phyloP scores from a whole-genome alignment of 2,888 invertebrate genomes.

The Troides aeacus region DNA sequence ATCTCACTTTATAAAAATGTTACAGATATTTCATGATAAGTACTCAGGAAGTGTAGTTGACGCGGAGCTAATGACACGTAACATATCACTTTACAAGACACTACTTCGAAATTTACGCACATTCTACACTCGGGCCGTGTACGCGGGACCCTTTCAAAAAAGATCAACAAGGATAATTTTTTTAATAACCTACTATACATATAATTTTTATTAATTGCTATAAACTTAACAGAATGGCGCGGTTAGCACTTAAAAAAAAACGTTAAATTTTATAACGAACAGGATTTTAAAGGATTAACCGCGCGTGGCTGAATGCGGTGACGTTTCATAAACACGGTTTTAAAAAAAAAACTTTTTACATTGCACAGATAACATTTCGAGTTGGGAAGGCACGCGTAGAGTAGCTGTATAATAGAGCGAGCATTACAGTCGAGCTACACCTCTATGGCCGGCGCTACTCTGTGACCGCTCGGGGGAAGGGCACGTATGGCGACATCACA shows the following conservation, averaged over 20 bases:
- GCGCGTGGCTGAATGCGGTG: background rate
- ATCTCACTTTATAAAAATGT: too few relatives aligned
- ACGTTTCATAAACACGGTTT: background rate
- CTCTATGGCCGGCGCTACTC: too few relatives aligned
- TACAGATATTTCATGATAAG: too few relatives aligned
- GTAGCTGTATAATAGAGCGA: background rate
- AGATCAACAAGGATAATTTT: background rate
- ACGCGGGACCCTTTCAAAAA: too few relatives aligned
- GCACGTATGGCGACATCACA: too few relatives aligned
- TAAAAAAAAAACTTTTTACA: background rate
- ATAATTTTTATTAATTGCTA: background rate
- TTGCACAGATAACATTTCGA: background rate
- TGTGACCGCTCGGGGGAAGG: too few relatives aligned
- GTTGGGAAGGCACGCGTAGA: background rate
- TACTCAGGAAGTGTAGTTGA: too few relatives aligned
- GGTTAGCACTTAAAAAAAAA: background rate
- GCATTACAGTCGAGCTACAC: background rate
- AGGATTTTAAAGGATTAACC: slow-evolving; percentile 1
- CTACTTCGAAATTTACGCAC: background rate
- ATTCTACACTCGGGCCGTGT: background rate
- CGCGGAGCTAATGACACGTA: too few relatives aligned
- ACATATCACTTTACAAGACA: too few relatives aligned
- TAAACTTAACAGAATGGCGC: background rate
- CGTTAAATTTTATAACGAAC: background rate
- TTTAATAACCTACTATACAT: background rate